Evolutionary conservation across 2,797 vertebrate genomes (phyloP), one percentile per base, ranked within the genome.

Genomic region (Acanthopagrus latus): DNA sequence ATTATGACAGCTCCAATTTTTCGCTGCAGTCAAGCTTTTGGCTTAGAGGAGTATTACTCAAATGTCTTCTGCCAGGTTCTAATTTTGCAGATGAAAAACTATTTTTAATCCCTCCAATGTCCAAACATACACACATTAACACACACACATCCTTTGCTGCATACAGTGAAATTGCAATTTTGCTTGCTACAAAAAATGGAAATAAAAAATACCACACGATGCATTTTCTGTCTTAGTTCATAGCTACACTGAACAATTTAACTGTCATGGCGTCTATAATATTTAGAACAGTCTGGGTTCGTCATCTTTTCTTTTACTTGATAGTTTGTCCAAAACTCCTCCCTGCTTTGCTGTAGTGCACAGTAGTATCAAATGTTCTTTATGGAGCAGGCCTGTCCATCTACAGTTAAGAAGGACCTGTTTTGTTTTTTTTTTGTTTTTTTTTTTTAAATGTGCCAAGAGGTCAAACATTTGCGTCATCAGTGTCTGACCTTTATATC

Each of bases 61-160:
- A 10, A 38, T 38, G 38, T 38, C 38, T 38, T 38, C 38, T 38
- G 38, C 38, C 38, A 65, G 47, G 13, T 48, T 46, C 2, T 43
- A 64, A 23, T 59, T 60, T 41, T 62, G 59, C 20, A 6, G n/a
- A 33, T 27, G 38, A 1, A 50, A 29, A 63, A 29, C 4, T 66
- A 56, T 69, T 69, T 18, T 23, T 33, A 56, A 14, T 52, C 10
- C 23, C 23, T 47, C 23, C 9, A 17, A 13, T 44, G 25, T 47
- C 5, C 18, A 9, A 27, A 48, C 20, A 27, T 17, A 46, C 46
- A 66, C 56, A 47, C 6, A 48, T 17, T 9, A 23, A 71, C 59
- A 52, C 43, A 65, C 23, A 25, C 25, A 38, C 33, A 10, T 17
- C 1, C 11, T 57, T 77, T 20, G 33, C 47, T 82, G 60, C 48